phyloP scores from a whole-genome alignment of 2,113 vertebrate species.

The Cryptomyrus ogoouensis region DNA sequence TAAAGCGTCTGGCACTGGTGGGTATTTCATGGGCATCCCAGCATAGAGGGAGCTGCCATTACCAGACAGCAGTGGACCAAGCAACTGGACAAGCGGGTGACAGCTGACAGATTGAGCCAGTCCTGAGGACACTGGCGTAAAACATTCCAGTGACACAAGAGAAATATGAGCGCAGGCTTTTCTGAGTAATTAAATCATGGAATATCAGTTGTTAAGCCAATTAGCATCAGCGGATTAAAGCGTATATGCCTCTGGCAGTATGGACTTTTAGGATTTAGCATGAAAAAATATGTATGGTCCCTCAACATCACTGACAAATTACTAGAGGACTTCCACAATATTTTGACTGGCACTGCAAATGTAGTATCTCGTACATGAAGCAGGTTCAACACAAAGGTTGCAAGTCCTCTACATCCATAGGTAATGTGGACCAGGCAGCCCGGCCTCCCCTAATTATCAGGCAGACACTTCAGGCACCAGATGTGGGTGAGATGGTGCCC shows the following conservation, averaged over 20 bases:
- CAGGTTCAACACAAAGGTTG: neutral
- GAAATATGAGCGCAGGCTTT: neutral
- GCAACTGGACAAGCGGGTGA: neutral
- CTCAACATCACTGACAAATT: neutral
- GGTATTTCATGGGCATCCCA: neutral
- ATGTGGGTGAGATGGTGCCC: neutral
- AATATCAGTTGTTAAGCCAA: constrained; percentile 6
- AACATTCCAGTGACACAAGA: neutral
- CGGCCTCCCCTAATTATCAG: neutral
- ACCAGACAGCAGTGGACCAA: neutral
- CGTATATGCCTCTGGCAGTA: neutral
- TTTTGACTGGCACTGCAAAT: neutral
- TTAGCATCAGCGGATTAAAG: neutral
- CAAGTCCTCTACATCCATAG: neutral
- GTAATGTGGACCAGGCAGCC: neutral
- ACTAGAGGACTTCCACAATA: neutral
- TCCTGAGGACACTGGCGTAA: neutral
- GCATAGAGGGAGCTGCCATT: neutral
- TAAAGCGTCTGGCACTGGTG: neutral
- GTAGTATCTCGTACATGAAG: neutral
- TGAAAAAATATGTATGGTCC: neutral
- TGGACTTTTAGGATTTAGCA: neutral
- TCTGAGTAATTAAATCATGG: constrained; percentile 1
- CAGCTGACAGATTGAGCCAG: neutral
- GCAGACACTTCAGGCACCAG: neutral